Percentiles rank a stretch among this genome's conserved stretches.
phyloP scores from a whole-genome alignment of 2,113 vertebrate species.

The Rousettus leschenaultii region DNA sequence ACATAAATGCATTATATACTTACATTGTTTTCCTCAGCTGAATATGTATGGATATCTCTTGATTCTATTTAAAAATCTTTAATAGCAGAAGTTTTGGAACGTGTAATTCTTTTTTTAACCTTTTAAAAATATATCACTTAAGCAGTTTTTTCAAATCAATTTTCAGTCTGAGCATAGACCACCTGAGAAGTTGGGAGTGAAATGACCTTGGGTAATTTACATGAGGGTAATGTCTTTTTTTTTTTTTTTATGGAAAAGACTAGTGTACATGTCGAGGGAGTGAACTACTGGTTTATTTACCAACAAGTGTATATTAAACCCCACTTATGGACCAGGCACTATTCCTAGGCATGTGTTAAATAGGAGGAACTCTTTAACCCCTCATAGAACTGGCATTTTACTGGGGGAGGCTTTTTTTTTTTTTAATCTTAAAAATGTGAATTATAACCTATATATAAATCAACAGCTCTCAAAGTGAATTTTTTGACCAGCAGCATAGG shows the following conservation, averaged over 20 bases:
- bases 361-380: not conserved
- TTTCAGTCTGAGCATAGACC: not conserved
- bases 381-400: not conserved
- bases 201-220: not conserved
- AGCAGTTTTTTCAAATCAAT: not conserved
- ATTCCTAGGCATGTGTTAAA: not conserved
- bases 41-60: not conserved
- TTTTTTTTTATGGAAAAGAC: not conserved
- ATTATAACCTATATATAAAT: not conserved
- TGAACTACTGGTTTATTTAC: not conserved
- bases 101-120: not conserved
- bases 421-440: not conserved
- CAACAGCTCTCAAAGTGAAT: not conserved
- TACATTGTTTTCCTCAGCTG: not conserved
- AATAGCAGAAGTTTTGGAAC: constrained; percentile 24
- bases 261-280: not conserved
- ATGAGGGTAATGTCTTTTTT: not conserved
- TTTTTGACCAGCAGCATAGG: not conserved
- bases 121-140: not conserved
- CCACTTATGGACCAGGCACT: not conserved
- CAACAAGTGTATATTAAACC: not conserved
- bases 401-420: not conserved
- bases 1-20: not conserved
- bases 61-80: not conserved
- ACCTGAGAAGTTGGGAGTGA: not conserved